Evolutionary conservation across 2,113 vertebrate genomes (phyloP), one percentile per base, ranked within the genome.

Genomic region (Otus sunia): DNA sequence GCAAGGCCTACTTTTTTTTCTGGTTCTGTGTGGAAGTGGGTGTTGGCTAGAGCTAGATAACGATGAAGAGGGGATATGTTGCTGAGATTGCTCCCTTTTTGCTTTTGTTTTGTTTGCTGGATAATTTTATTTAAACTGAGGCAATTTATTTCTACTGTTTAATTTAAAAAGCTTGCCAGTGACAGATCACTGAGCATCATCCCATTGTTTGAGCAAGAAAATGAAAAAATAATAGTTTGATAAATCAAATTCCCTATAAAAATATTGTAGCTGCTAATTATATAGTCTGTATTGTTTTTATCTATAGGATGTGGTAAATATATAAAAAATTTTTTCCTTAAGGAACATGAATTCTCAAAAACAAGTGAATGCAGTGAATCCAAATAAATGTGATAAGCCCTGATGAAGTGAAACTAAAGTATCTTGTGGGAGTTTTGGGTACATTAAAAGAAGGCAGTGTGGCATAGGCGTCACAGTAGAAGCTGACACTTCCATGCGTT

Each of bases 31-130:
- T 94, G 94, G 88, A 97, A 92, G 78, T 92, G 92, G 94, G 94
- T 97, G 89, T 94, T 93, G 95, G 73, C 91, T 87, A 32, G 36
- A 85, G 77, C 60, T 67, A 75, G 91, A 89, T 95, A 88, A 92
- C 1, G 69, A 52, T 80, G 91, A 56, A 76, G 66, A 91, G 2
- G 27, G 58, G 74, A 49, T 90, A 11, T 60, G 32, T 64, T 85
- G 49, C 85, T 2, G 62, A 73, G 80, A 76, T 75, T 91, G 27
- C 86, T 96, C 58, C 1, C 3, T 0, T 96, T 94, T 86, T 88
- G 89, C 75, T 95, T 97, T 91, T 95, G 80, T 87, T 96, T 94
- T 64, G 30, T 84, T 94, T 50, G 36, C 49, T 87, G 55, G 58
- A 37, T 92, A 85, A 73, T 87, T 94, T 94, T 53, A n/a, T 89